Evolutionary conservation across 2,888 invertebrate genomes (phyloP).

Genomic region (Smittia aterrima): DNA sequence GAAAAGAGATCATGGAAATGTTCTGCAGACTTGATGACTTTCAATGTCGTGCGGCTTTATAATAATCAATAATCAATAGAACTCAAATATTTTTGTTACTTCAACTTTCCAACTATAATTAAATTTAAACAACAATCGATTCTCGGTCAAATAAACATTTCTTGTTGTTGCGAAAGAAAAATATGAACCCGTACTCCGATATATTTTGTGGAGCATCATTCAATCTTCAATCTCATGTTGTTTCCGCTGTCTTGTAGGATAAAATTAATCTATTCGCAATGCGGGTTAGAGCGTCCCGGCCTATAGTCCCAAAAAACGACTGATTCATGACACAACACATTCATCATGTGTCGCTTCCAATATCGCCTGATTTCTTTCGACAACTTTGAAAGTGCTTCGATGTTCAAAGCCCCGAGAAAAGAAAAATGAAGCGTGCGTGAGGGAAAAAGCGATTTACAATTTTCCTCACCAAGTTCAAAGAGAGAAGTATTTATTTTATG

Average conservation of each 20-base stretch:
- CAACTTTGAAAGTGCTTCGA: neutral
- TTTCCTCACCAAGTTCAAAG: neutral
- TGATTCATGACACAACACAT: neutral
- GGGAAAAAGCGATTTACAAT: neutral
- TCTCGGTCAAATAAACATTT: too few relatives aligned
- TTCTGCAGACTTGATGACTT: too few relatives aligned
- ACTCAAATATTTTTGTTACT: too few relatives aligned
- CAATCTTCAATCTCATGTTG: neutral
- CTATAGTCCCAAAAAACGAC: neutral
- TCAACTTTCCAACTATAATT: too few relatives aligned
- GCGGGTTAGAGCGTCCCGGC: neutral
- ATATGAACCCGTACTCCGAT: too few relatives aligned
- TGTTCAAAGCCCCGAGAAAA: neutral
- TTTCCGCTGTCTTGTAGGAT: conserved; percentile 15
- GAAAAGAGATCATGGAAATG: too few relatives aligned
- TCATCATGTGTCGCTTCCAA: conserved; percentile 19
- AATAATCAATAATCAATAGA: too few relatives aligned
- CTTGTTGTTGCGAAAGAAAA: too few relatives aligned
- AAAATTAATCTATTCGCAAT: conserved; percentile 31
- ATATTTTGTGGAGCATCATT: too few relatives aligned
- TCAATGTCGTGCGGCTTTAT: too few relatives aligned
- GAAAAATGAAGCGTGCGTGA: neutral
- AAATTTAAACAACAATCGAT: too few relatives aligned
- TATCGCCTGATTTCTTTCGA: neutral
- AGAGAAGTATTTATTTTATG: conserved; percentile 11